Percentiles rank a stretch among this genome's conserved stretches.
phyloP scores from a whole-genome alignment of 2,113 vertebrate genomes.

The Poeciliopsis occidentalis region DNA sequence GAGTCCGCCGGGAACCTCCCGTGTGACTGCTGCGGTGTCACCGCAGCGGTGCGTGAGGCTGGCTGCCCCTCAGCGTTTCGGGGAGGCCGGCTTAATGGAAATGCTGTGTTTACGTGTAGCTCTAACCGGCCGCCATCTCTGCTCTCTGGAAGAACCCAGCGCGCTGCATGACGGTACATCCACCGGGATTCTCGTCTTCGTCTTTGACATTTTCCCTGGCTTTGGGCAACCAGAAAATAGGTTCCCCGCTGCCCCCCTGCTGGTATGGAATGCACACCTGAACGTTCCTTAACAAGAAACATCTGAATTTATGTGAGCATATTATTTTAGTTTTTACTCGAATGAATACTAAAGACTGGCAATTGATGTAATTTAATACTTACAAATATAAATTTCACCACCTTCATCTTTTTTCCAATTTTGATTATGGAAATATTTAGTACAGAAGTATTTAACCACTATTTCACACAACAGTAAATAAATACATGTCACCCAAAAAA shows the following conservation, averaged over 20 bases:
- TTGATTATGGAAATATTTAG: no score
- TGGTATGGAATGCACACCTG: background rate
- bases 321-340: no score
- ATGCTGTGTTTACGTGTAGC: slow-evolving; percentile 74
- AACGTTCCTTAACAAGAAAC: no score
- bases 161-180: slow-evolving; percentile 78
- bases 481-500: no score
- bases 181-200: slow-evolving; percentile 10
- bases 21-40: slow-evolving; percentile 31
- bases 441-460: no score
- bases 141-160: slow-evolving; percentile 60
- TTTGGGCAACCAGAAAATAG: background rate
- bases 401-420: no score
- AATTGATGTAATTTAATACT: no score
- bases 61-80: background rate
- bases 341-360: no score
- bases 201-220: slow-evolving; percentile 6
- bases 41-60: slow-evolving; percentile 35
- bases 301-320: no score
- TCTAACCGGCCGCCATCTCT: slow-evolving; percentile 90
- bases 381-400: no score
- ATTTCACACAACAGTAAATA: no score
- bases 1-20: slow-evolving; percentile 10
- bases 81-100: slow-evolving; percentile 42
- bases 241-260: no score